Conservation (phyloP, 92 coral and sea anemone genomes). For the Bergia puertoricense region DNA sequence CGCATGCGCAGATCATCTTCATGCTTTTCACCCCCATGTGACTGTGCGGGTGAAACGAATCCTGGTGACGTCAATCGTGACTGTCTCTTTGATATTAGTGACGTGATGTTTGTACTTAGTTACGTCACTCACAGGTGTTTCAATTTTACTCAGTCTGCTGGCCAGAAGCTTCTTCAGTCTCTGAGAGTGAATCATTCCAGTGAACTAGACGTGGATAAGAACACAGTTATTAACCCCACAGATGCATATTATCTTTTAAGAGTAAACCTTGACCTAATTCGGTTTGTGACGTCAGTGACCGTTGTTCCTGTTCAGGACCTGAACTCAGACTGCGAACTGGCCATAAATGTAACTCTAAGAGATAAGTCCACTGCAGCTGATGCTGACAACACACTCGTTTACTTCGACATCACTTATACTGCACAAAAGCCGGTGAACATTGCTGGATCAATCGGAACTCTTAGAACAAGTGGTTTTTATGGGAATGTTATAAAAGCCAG, state of each 20-base stretch:
- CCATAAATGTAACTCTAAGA: conserved; percentile 51
- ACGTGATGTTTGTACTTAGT: conserved; percentile 53
- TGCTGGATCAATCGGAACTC: conserved; percentile 44
- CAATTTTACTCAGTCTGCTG: conserved; percentile 41
- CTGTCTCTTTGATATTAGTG: conserved; percentile 56
- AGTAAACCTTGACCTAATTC: conserved; percentile 47
- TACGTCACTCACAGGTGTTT: conserved; percentile 38
- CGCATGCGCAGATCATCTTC: conserved; percentile 57
- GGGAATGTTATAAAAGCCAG: conserved; percentile 57
- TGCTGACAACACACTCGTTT: conserved; percentile 36
- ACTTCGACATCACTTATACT: conserved; percentile 53
- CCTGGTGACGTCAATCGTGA: conserved; percentile 67
- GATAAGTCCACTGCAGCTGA: conserved; percentile 39
- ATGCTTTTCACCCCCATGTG: conserved; percentile 44
- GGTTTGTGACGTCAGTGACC: conserved; percentile 41
- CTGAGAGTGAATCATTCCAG: conserved; percentile 30
- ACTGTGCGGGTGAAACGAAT: conserved; percentile 19
- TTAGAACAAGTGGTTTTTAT: conserved; percentile 42
- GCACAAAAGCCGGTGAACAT: conserved; percentile 34
- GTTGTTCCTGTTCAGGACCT: conserved; percentile 56
- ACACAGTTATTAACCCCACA: conserved; percentile 56
- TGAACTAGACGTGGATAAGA: conserved; percentile 58
- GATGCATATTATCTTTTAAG: conserved; percentile 63
- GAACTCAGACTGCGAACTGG: conserved; percentile 48
- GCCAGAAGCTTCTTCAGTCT: conserved; percentile 32